phyloP scores from a whole-genome alignment of 2,888 invertebrate genomes.

The Aphodius granarius region DNA sequence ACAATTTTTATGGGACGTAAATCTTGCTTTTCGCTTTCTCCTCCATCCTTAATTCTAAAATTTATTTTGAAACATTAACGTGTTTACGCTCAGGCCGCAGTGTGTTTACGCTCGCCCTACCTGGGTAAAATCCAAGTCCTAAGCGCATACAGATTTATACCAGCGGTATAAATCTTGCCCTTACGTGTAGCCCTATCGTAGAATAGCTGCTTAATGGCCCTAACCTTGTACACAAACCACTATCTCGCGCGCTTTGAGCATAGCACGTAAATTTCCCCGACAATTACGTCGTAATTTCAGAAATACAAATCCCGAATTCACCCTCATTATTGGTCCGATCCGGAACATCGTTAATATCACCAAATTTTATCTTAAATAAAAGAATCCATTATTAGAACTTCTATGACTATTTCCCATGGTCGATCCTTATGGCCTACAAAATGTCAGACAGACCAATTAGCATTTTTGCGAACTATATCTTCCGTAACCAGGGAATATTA shows the following conservation, averaged over 20 bases:
- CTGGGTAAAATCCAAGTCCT: neutral
- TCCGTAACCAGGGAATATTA: neutral
- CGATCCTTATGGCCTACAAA: no score
- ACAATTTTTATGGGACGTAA: no score
- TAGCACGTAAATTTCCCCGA: conserved; percentile 6
- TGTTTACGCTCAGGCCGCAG: neutral
- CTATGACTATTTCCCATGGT: no score
- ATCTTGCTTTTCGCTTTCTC: neutral
- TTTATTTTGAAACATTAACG: neutral
- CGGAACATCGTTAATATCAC: no score
- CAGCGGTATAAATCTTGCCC: conserved; percentile 7
- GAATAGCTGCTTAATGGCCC: conserved; percentile 11
- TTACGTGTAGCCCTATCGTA: conserved; percentile 10
- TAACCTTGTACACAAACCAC: conserved; percentile 15
- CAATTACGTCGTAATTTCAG: conserved; percentile 12
- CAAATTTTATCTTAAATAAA: neutral
- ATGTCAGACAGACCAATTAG: no score
- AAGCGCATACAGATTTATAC: neutral
- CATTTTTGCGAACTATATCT: conserved; percentile 1
- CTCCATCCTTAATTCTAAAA: neutral
- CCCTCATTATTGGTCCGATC: neutral
- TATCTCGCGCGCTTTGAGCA: conserved; percentile 5
- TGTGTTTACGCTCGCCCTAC: neutral
- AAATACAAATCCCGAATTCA: neutral
- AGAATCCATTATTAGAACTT: neutral